These are phyloP conservation scores for Pungitius pungitius DNA, from an alignment of 2,113 vertebrate species.

Conservation along the genomic window DNA sequence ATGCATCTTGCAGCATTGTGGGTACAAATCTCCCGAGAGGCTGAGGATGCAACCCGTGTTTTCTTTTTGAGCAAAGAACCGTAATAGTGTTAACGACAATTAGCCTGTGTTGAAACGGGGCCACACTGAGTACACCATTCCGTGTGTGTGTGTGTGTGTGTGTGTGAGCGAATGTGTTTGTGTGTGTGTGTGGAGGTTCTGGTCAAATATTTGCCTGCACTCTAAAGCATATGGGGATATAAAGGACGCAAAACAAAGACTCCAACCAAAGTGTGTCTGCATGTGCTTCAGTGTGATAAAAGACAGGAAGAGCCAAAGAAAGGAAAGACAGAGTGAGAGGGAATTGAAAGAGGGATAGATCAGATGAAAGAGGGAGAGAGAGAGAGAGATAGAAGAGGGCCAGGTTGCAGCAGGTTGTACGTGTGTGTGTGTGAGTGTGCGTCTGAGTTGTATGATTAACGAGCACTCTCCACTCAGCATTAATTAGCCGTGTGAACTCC, in stretches of 20 bases:
- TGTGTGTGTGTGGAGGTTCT: conserved; percentile 43
- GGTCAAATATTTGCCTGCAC: conserved; percentile 81
- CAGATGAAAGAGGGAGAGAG: conserved; percentile 71
- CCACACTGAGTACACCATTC: conserved; percentile 20
- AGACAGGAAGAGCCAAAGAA: conserved; percentile 80
- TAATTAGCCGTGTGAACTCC: conserved; percentile 82
- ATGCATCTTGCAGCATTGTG: background rate
- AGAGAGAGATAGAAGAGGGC: conserved; percentile 54
- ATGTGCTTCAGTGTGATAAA: conserved; percentile 77
- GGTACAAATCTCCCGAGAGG: conserved; percentile 6
- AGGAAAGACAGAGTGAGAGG: conserved; percentile 69
- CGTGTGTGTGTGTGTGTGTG: conserved; percentile 2
- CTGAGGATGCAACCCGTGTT: conserved; percentile 26
- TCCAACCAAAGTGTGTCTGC: conserved; percentile 2
- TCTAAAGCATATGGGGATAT: conserved; percentile 64
- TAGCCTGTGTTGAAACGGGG: conserved; percentile 55
- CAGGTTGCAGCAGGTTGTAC: conserved; percentile 69
- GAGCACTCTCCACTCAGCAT: conserved; percentile 71
- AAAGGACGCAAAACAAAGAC: conserved; percentile 71
- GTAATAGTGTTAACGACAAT: conserved; percentile 28
- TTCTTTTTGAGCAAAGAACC: conserved; percentile 31
- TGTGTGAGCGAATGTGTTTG: too few species aligned
- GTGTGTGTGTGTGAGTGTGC: conserved; percentile 38
- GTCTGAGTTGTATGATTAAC: conserved; percentile 73
- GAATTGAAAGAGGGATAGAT: conserved; percentile 73